Evolutionary conservation across 1,140 invertebrate genomes (phyloP).

Genomic region (Spodoptera litura): DNA sequence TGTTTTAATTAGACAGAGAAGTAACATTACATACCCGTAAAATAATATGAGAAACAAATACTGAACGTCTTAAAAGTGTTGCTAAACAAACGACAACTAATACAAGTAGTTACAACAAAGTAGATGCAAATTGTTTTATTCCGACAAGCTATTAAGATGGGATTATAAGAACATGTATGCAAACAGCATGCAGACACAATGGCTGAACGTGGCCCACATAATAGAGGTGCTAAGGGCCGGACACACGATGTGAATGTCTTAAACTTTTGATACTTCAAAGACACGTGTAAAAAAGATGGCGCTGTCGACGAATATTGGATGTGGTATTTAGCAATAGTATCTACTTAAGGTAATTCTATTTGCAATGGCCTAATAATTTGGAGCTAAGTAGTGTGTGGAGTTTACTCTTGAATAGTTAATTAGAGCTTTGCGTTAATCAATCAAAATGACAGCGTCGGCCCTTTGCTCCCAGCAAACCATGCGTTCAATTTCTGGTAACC

Average conservation of each 20-base stretch:
- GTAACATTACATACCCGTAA: too few species aligned
- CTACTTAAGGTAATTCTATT: too few species aligned
- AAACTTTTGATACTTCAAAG: background rate
- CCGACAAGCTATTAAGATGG: slow-evolving; percentile 36
- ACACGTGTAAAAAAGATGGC: background rate
- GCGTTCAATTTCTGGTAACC: background rate
- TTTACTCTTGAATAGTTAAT: background rate
- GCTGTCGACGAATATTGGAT: background rate
- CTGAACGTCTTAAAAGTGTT: background rate
- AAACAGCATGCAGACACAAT: slow-evolving; percentile 21
- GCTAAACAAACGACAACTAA: background rate
- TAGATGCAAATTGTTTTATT: slow-evolving; percentile 33
- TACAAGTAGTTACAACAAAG: slow-evolving; percentile 16
- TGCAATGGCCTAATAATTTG: too few species aligned
- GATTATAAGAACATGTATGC: slow-evolving; percentile 30
- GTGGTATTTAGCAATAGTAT: background rate
- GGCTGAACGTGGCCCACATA: slow-evolving; percentile 33
- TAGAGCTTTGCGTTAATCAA: too few species aligned
- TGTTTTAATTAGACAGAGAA: too few species aligned
- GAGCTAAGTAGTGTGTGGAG: background rate
- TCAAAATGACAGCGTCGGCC: too few species aligned
- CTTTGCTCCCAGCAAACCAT: too few species aligned
- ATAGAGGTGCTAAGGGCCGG: slow-evolving; percentile 13
- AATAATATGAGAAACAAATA: background rate
- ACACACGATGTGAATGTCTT: slow-evolving; percentile 19